Percentiles rank a stretch among this genome's conserved stretches.
These are phyloP conservation scores for Petromus typicus DNA, from an alignment of 2,113 vertebrate species.

Conservation along the genomic window DNA sequence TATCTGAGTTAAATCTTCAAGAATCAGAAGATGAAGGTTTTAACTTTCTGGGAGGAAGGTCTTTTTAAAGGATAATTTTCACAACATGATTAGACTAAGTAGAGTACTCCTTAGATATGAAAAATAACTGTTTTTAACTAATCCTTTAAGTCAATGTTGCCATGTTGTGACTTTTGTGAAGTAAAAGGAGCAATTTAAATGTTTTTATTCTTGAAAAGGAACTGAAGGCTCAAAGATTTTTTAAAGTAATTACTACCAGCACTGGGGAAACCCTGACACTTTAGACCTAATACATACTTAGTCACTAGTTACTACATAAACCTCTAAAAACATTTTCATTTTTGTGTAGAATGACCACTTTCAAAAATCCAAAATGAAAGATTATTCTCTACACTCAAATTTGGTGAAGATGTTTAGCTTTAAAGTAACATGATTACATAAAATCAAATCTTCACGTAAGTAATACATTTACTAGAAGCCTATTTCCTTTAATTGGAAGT, in stretches of 20 bases:
- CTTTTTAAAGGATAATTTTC: slow-evolving; percentile 57
- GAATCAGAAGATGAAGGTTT: slow-evolving; percentile 63
- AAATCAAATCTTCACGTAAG: not conserved
- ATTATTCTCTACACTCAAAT: slow-evolving; percentile 25
- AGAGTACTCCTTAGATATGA: slow-evolving; percentile 48
- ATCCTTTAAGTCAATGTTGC: slow-evolving; percentile 58
- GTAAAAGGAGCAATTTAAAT: slow-evolving; percentile 35
- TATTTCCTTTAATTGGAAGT: slow-evolving; percentile 11
- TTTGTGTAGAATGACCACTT: slow-evolving; percentile 41
- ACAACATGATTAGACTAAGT: slow-evolving; percentile 68
- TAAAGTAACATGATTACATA: slow-evolving; percentile 24
- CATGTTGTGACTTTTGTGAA: slow-evolving; percentile 48
- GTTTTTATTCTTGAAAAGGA: slow-evolving; percentile 44
- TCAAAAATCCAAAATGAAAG: slow-evolving; percentile 38
- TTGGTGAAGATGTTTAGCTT: slow-evolving; percentile 59
- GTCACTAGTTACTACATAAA: not conserved
- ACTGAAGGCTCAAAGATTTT: slow-evolving; percentile 9
- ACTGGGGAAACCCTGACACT: slow-evolving; percentile 32
- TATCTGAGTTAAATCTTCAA: slow-evolving; percentile 60
- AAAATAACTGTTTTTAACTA: slow-evolving; percentile 64
- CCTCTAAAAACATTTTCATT: not conserved
- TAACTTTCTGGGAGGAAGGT: slow-evolving; percentile 53
- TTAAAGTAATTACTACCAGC: slow-evolving; percentile 36
- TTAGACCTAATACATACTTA: not conserved
- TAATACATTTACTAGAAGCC: not conserved